Conservation (phyloP, 2,113 vertebrate species). For the Dromiciops gliroides region DNA sequence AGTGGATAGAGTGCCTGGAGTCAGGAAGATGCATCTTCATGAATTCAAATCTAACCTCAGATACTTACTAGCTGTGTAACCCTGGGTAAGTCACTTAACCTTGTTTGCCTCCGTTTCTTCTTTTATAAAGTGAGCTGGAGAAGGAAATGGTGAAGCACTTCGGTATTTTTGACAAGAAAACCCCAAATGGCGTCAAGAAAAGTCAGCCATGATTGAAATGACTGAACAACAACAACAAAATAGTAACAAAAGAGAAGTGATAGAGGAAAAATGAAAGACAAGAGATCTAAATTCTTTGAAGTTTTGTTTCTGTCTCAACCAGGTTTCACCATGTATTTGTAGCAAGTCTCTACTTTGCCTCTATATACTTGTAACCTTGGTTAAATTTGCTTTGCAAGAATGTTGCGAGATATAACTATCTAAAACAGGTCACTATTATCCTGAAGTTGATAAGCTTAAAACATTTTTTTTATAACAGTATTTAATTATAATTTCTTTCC, state of each 20-base stretch:
- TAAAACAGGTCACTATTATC: neutral
- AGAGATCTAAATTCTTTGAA: constrained; percentile 14
- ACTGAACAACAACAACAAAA: neutral
- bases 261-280: neutral
- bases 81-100: neutral
- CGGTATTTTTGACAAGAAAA: neutral
- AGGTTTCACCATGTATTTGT: constrained; percentile 24
- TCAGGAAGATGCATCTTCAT: neutral
- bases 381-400: neutral
- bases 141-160: neutral
- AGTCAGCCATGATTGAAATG: neutral
- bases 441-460: neutral
- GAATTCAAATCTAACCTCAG: neutral
- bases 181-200: neutral
- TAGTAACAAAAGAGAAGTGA: neutral
- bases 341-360: constrained; percentile 11
- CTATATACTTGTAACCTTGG: neutral
- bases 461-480: no score
- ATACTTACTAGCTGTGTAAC: neutral
- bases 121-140: neutral
- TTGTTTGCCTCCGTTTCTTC: neutral
- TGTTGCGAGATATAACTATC: neutral
- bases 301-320: constrained; percentile 11
- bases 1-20: neutral
- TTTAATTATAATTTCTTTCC: neutral